phyloP scores from a whole-genome alignment of 2,113 vertebrate genomes.

The Sitta europaea region DNA sequence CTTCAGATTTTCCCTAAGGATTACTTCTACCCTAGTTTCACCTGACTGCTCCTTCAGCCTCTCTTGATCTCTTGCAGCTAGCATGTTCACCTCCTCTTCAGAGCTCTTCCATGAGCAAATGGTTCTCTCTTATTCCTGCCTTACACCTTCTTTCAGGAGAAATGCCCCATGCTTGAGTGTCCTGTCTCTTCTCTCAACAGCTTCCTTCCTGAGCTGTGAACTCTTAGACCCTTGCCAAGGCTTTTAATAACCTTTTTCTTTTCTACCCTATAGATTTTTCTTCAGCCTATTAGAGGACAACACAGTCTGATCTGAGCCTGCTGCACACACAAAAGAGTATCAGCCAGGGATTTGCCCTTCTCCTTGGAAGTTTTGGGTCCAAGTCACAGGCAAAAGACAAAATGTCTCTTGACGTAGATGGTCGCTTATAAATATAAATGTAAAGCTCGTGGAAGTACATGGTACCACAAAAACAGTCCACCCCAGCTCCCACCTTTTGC shows the following conservation, averaged over 20 bases:
- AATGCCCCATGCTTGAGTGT: not conserved
- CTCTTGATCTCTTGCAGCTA: not conserved
- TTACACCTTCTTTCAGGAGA: not conserved
- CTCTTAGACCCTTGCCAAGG: not conserved
- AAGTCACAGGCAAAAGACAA: not conserved
- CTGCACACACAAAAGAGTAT: not conserved
- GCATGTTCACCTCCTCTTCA: not conserved
- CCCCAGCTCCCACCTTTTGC: not conserved
- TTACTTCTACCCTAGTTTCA: not conserved
- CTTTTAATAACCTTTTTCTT: not conserved
- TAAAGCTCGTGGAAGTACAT: not conserved
- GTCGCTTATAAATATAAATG: not conserved
- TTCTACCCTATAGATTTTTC: not conserved
- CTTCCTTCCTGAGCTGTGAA: not conserved
- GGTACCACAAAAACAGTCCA: not conserved
- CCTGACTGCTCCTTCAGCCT: not conserved
- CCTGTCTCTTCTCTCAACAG: not conserved
- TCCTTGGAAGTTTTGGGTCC: not conserved
- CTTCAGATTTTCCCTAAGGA: not conserved
- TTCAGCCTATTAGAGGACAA: not conserved
- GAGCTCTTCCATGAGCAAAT: fast-evolving
- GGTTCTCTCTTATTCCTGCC: not conserved
- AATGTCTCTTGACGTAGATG: not conserved
- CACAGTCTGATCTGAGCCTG: not conserved
- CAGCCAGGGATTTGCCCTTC: not conserved